phyloP scores from a whole-genome alignment of 2,797 vertebrate species.

The Arremon aurantiirostris region DNA sequence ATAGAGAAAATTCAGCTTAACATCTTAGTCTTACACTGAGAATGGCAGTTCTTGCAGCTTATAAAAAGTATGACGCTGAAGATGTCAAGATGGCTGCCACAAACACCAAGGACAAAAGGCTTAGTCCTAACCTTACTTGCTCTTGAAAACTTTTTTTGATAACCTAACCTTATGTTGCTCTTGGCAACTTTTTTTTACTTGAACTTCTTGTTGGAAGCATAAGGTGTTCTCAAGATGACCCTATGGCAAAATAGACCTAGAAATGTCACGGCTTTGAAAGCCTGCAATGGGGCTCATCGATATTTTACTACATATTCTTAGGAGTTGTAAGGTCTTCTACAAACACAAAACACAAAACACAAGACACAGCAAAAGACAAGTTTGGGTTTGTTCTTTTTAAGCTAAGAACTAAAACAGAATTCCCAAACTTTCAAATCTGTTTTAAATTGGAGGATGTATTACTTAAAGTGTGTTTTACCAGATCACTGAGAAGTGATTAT shows the following conservation, averaged over 20 bases:
- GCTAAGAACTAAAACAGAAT: background rate
- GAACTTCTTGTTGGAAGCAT: background rate
- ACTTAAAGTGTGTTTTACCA: background rate
- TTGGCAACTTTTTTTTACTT: background rate
- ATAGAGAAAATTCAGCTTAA: background rate
- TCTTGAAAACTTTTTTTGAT: no score
- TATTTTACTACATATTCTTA: background rate
- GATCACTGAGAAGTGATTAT: background rate
- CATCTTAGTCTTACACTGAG: background rate
- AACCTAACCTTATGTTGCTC: background rate
- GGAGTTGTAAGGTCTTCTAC: background rate
- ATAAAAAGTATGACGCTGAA: no score
- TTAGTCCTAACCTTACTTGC: no score
- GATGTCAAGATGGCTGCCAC: no score
- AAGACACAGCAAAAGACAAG: background rate
- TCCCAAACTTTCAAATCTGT: background rate
- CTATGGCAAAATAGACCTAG: background rate
- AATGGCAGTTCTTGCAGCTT: background rate
- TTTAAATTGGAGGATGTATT: background rate
- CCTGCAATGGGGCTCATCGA: accelerated
- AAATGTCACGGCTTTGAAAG: background rate
- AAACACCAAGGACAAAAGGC: no score
- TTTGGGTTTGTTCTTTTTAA: background rate
- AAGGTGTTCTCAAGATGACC: background rate
- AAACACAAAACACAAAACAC: background rate